Evolutionary conservation across 1,140 invertebrate genomes (phyloP).

Genomic region (Zaprionus gabonicus): DNA sequence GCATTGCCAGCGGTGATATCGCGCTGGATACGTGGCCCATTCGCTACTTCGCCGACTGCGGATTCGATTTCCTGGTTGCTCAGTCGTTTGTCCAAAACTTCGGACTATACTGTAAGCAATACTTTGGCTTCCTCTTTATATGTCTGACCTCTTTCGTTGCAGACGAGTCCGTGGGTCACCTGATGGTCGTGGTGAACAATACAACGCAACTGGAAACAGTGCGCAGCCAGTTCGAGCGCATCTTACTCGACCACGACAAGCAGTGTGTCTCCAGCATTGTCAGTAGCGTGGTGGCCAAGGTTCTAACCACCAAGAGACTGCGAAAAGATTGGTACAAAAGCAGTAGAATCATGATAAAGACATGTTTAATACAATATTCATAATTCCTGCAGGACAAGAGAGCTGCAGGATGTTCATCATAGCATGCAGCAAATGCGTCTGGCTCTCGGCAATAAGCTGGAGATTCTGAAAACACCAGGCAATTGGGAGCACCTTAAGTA

Average conservation of each 20-base stretch:
- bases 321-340: conserved; percentile 90
- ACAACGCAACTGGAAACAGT: conserved; percentile 86
- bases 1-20: conserved; percentile 97
- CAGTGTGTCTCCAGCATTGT: conserved; percentile 93
- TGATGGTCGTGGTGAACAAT: conserved; percentile 91
- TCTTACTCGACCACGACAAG: conserved; percentile 93
- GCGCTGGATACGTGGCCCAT: conserved; percentile 95
- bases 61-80: conserved; percentile 95
- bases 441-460: conserved; percentile 91
- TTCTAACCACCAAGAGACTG: conserved; percentile 91
- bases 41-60: conserved; percentile 91
- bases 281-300: conserved; percentile 93
- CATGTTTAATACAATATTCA: not conserved
- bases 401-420: conserved; percentile 93
- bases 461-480: conserved; percentile 93
- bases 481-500: conserved; percentile 96
- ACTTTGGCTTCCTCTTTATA: not conserved
- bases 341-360: too few relatives aligned
- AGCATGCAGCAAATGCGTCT: conserved; percentile 95
- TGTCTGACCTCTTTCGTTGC: not conserved
- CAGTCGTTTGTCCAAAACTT: conserved; percentile 99
- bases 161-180: conserved; percentile 89
- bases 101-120: conserved; percentile 97
- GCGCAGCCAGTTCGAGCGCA: conserved; percentile 94
- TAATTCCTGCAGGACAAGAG: conserved; percentile 78